Evolutionary conservation across 2,113 vertebrate genomes (phyloP).

Genomic region (Mionectes macconnelli): DNA sequence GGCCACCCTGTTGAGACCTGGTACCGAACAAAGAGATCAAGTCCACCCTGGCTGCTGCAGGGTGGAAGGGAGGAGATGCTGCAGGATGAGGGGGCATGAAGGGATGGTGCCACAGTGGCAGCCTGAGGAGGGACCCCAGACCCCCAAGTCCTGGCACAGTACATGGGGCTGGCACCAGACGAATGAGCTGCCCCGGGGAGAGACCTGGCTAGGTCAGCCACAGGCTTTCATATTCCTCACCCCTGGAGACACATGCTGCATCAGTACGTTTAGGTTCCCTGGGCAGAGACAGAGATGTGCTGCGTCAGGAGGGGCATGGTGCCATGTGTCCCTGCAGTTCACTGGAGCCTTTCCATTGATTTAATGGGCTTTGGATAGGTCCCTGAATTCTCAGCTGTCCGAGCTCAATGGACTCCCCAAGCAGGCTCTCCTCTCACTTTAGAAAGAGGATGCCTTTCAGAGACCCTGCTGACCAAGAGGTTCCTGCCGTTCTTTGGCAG

Average conservation of each 20-base stretch:
- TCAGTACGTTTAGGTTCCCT: rapidly evolving
- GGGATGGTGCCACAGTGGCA: rapidly evolving
- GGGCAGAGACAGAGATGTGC: neutral
- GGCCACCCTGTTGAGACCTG: neutral
- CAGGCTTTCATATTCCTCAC: neutral
- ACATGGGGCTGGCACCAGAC: rapidly evolving
- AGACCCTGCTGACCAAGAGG: neutral
- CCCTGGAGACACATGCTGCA: rapidly evolving
- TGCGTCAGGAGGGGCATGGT: neutral
- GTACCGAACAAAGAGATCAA: neutral
- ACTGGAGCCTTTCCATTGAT: conserved; percentile 30
- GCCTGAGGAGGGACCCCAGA: neutral
- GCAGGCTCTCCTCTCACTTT: neutral
- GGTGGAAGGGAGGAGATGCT: rapidly evolving
- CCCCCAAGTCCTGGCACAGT: neutral
- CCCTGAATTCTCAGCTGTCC: conserved; percentile 59
- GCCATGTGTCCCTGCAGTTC: neutral
- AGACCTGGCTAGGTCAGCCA: neutral
- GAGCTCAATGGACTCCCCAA: neutral
- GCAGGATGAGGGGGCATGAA: rapidly evolving
- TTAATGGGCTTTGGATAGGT: conserved; percentile 50
- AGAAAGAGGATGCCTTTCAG: neutral
- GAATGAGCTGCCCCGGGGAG: neutral
- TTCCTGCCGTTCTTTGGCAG: neutral
- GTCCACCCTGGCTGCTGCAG: neutral